Evolutionary conservation across 2,113 vertebrate genomes (phyloP).

Genomic region (Spea multiplicata): DNA sequence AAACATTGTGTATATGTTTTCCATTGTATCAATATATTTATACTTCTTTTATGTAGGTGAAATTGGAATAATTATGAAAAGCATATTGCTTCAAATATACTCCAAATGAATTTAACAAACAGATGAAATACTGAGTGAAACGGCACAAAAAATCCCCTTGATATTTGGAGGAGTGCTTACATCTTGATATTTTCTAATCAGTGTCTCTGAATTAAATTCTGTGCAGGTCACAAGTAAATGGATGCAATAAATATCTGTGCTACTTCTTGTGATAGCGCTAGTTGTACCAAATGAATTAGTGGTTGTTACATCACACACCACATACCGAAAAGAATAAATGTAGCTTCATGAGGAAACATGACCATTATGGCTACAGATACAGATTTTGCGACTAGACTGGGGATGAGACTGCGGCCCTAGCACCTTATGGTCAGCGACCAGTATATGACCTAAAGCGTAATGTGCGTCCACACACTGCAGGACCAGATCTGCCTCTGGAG

Average conservation of each 20-base stretch:
- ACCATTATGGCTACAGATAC: background rate
- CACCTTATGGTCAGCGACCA: too few species aligned
- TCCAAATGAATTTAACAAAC: slow-evolving; percentile 8
- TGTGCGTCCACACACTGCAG: too few species aligned
- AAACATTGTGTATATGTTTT: too few species aligned
- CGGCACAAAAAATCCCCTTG: slow-evolving; percentile 29
- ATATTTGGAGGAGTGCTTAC: slow-evolving; percentile 3
- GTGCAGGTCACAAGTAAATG: slow-evolving; percentile 28
- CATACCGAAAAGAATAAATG: slow-evolving; percentile 40
- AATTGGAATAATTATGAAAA: background rate
- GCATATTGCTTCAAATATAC: background rate
- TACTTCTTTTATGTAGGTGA: background rate
- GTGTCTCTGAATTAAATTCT: slow-evolving; percentile 28
- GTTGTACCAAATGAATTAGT: slow-evolving; percentile 16
- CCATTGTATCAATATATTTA: too few species aligned
- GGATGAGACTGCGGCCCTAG: too few species aligned
- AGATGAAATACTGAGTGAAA: slow-evolving; percentile 14
- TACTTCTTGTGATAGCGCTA: slow-evolving; percentile 16
- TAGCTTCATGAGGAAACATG: slow-evolving; percentile 29
- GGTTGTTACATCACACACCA: slow-evolving; percentile 23
- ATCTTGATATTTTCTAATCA: slow-evolving; percentile 17
- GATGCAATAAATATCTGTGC: slow-evolving; percentile 34
- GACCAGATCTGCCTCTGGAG: too few species aligned
- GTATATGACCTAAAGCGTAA: too few species aligned
- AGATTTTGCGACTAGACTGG: too few species aligned